Evolutionary conservation across 2,797 vertebrate species (phyloP).

Genomic region (Sebastes wilsoni): DNA sequence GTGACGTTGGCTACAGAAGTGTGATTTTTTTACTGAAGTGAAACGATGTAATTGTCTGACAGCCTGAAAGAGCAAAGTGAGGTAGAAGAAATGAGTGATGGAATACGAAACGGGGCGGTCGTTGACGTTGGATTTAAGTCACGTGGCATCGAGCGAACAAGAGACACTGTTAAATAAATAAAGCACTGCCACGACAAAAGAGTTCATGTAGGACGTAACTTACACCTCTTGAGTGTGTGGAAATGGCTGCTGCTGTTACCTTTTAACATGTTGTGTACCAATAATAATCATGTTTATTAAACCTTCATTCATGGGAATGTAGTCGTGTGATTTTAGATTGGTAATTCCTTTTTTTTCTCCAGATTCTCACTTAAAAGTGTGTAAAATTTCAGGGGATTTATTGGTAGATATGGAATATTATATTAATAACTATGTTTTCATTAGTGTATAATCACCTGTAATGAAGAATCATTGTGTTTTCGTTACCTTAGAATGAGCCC

Average conservation of each 20-base stretch:
- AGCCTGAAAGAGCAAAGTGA: not conserved
- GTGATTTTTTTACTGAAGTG: not conserved
- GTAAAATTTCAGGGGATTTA: too few species aligned
- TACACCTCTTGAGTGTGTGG: conserved; percentile 6
- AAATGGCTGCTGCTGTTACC: conserved; percentile 42
- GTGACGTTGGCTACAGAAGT: not conserved
- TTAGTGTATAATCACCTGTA: too few species aligned
- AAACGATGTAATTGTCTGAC: not conserved
- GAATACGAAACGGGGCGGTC: not conserved
- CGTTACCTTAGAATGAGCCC: too few species aligned
- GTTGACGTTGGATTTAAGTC: not conserved
- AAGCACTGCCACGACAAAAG: conserved; percentile 22
- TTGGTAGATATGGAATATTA: too few species aligned
- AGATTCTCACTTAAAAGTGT: not conserved
- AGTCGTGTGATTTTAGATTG: not conserved
- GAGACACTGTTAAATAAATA: not conserved
- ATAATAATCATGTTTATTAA: conserved; percentile 52
- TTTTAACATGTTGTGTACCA: conserved; percentile 41
- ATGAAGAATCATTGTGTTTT: too few species aligned
- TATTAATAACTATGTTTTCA: too few species aligned
- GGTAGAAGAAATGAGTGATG: not conserved
- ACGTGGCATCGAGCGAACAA: not conserved
- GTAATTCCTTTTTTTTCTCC: not conserved
- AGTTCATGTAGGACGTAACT: not conserved
- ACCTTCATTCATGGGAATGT: conserved; percentile 18